Base-by-base conservation (phyloP, 1,140 invertebrate genomes). In the Bombus soroeensis region DNA sequence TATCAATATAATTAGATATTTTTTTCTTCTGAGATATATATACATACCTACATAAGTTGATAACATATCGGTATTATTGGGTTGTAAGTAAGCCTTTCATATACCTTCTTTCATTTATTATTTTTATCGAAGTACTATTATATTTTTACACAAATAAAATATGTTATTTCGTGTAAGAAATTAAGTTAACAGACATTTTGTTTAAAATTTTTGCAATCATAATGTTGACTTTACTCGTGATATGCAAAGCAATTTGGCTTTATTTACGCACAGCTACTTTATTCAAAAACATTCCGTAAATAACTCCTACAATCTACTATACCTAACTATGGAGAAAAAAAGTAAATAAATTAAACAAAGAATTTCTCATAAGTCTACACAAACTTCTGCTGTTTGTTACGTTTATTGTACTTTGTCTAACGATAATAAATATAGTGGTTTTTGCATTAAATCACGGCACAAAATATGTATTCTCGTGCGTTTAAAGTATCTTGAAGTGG, bases 1-100 rank as follows among this genome's bases (percentile, higher is more conserved):
- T 79, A 25, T 47, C 62, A 25, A 68, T 79, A 66, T 47, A 79
- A 79, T 79, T 81, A 32, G 37, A 32, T 81, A 25, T 71, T 59
- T 41, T 47, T 41, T 41, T 59, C 10, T 10, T 37, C 10, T 1
- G 32, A 62, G 28, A 62, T 34, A 28, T 47, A n/a, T 12, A 28
- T 62, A 62, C 47, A 53, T 53, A 53, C 47, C 18, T 53, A 22
- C 18, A 13, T 10, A 62, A 8, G 25, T 32, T 8, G 37, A 72
- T 59, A 41, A 57, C 12, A 53, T 71, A 68, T 71, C 43, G 34
- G 5, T 57, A 32, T 39, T 59, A 53, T 80, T 80, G 57, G 13
- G 9, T 57, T 25, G 34, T 37, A 53, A 53, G 68, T n/a, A n/a
- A 68, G 10, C 25, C 2, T 79, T 37, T 9, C n/a, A 32, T 39